Percentiles rank a stretch among this genome's conserved stretches.
Conservation (phyloP, 2,888 invertebrate genomes). For the Scaptomyza tumidula region DNA sequence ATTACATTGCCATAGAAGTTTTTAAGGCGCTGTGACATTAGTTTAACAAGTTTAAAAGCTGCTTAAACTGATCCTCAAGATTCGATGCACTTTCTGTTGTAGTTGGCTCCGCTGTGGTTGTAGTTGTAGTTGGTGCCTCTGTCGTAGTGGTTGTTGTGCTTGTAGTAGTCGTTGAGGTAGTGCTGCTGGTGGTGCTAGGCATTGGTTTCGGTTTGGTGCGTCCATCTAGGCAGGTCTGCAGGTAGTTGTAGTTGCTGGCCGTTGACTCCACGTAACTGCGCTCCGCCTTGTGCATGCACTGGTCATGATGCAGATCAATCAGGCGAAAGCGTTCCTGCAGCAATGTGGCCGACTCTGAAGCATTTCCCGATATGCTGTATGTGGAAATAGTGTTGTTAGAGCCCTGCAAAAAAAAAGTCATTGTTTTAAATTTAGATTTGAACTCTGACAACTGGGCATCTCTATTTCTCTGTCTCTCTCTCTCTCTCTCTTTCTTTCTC, state of each 20-base stretch:
- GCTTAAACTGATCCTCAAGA: slow-evolving; percentile 70
- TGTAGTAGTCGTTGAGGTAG: slow-evolving; percentile 48
- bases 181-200: slow-evolving; percentile 37
- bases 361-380: slow-evolving; percentile 80
- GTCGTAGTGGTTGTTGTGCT: slow-evolving; percentile 55
- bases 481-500: not conserved
- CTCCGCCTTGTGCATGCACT: slow-evolving; percentile 70
- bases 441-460: not conserved
- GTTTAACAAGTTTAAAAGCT: slow-evolving; percentile 76
- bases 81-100: slow-evolving; percentile 49
- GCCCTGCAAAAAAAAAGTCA: slow-evolving; percentile 53
- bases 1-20: slow-evolving; percentile 13
- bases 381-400: slow-evolving; percentile 74
- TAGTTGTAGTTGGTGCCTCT: slow-evolving; percentile 56
- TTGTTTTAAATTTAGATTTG: not conserved
- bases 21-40: slow-evolving; percentile 48
- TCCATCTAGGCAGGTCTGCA: slow-evolving; percentile 78
- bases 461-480: not conserved
- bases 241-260: slow-evolving; percentile 72
- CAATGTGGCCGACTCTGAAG: slow-evolving; percentile 68
- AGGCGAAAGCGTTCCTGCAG: slow-evolving; percentile 76
- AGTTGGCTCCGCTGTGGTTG: slow-evolving; percentile 43
- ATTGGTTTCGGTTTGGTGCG: slow-evolving; percentile 54
- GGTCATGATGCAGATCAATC: slow-evolving; percentile 71
- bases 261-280: slow-evolving; percentile 71